Evolutionary conservation across 2,888 invertebrate species (phyloP).

Genomic region (Sinodicranocentrus sp.): DNA sequence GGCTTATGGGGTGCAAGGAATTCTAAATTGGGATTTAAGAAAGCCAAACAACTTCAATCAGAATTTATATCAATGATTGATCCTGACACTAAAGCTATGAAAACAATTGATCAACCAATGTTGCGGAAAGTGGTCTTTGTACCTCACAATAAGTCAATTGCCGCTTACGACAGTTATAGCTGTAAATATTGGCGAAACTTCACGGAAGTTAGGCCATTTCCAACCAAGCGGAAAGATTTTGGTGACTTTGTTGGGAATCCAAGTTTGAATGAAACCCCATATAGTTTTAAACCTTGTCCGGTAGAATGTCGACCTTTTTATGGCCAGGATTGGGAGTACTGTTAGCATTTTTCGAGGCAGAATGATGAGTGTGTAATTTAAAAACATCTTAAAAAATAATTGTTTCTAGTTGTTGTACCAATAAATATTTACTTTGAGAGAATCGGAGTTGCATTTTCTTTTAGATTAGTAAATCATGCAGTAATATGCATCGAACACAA

Average conservation of each 20-base stretch:
- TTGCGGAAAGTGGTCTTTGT: background rate
- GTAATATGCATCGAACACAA: too few relatives aligned
- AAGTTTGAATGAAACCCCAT: background rate
- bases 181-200: background rate
- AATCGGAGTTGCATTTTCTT: too few relatives aligned
- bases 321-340: constrained; percentile 26
- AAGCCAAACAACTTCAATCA: background rate
- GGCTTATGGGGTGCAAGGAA: constrained; percentile 24
- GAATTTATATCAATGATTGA: background rate
- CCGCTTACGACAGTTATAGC: constrained; percentile 29
- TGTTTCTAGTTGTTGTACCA: too few relatives aligned
- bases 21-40: background rate
- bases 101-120: background rate
- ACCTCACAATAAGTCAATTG: background rate
- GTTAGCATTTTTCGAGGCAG: background rate
- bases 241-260: background rate
- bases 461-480: too few relatives aligned
- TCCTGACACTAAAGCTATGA: background rate
- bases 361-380: background rate
- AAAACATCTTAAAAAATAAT: too few relatives aligned
- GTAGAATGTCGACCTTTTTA: constrained; percentile 25
- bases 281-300: background rate
- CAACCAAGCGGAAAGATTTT: background rate
- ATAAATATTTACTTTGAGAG: too few relatives aligned
- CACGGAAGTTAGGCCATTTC: constrained; percentile 18